Evolutionary conservation across 2,797 vertebrate species (phyloP).

Genomic region (Margarornis squamiger): DNA sequence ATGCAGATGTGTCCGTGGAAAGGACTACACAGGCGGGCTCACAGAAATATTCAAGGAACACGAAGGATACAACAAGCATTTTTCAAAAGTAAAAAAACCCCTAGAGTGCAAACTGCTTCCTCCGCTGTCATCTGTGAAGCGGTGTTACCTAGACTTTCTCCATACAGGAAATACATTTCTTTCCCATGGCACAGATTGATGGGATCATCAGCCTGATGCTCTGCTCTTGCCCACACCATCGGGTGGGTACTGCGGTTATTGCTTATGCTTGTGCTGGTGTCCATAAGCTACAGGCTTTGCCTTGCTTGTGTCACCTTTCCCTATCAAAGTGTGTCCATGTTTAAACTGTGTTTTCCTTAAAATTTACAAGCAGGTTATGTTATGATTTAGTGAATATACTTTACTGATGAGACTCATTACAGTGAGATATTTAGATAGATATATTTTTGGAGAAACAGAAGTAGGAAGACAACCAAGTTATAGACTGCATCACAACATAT

Average conservation of each 20-base stretch:
- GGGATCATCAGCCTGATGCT: background rate
- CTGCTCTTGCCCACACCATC: background rate
- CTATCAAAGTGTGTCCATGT: rapidly evolving
- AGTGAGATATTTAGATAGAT: background rate
- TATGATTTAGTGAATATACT: background rate
- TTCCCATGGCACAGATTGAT: background rate
- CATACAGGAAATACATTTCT: background rate
- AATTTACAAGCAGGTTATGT: background rate
- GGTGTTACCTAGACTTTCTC: background rate
- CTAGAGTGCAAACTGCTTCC: background rate
- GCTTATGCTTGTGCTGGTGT: rapidly evolving
- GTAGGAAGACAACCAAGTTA: background rate
- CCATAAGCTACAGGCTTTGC: background rate
- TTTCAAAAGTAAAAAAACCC: background rate
- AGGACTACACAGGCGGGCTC: background rate
- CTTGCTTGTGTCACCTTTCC: background rate
- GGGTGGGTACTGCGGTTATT: rapidly evolving
- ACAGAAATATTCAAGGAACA: background rate
- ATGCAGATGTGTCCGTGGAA: rapidly evolving
- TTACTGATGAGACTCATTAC: background rate
- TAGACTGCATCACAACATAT: background rate
- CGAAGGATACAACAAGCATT: rapidly evolving
- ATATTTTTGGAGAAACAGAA: background rate
- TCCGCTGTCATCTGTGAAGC: background rate
- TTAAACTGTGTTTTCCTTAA: background rate